Conservation (phyloP, 1,140 invertebrate genomes). For the Leptestheria dahalacensis region DNA sequence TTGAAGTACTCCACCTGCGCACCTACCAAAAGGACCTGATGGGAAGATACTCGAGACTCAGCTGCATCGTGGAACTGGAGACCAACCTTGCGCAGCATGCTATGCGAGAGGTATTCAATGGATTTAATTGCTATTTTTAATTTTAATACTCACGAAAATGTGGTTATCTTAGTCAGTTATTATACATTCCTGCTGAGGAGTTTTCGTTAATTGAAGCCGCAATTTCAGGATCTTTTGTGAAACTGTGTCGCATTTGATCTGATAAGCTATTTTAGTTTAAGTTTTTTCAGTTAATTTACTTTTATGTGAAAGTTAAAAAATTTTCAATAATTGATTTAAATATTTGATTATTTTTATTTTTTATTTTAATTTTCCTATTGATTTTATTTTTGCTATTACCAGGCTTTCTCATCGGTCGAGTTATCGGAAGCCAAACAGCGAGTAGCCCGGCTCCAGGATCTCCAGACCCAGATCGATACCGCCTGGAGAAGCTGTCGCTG, state of each 20-base stretch:
- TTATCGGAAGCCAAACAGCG: constrained; percentile 68
- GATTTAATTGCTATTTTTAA: not conserved
- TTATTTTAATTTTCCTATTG: not conserved
- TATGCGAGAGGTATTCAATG: constrained; percentile 51
- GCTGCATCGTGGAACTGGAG: constrained; percentile 82
- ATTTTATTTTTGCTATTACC: no score
- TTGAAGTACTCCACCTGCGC: constrained; percentile 80
- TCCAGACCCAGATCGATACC: constrained; percentile 60
- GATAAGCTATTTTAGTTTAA: no score
- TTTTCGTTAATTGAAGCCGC: no score
- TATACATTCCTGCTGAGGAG: no score
- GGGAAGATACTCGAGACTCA: constrained; percentile 72
- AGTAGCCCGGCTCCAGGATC: constrained; percentile 58
- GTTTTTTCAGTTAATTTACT: no score
- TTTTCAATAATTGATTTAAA: no score
- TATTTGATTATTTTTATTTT: not conserved
- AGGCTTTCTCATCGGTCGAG: constrained; percentile 79
- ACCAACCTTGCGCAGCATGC: constrained; percentile 78
- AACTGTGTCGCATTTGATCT: no score
- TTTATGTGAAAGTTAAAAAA: no score
- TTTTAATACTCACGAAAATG: not conserved
- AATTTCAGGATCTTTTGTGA: no score
- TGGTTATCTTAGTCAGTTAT: not conserved
- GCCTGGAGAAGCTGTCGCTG: constrained; percentile 86
- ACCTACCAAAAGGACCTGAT: constrained; percentile 81